Evolutionary conservation across 2,113 vertebrate genomes (phyloP).

Genomic region (Tenebrosternarchus preto): DNA sequence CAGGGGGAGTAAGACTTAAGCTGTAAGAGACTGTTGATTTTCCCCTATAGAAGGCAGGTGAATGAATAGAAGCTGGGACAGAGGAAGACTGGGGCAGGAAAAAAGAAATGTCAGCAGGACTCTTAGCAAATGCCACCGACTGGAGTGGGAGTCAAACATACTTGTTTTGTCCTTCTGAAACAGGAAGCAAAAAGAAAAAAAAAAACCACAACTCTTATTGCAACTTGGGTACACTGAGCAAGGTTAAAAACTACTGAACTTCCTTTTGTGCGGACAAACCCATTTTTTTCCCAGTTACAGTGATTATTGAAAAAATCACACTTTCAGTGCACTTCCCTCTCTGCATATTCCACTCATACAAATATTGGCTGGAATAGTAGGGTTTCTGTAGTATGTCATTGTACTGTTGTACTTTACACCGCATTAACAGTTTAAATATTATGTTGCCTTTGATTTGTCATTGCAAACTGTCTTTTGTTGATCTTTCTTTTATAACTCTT

Average conservation of each 20-base stretch:
- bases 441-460: no score
- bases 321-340: not conserved
- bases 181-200: not conserved
- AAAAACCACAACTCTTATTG: not conserved
- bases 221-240: slow-evolving; percentile 4
- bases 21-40: slow-evolving; percentile 29
- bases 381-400: no score
- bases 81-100: slow-evolving; percentile 37
- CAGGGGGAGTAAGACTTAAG: not conserved
- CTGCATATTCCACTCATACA: not conserved
- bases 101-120: slow-evolving; percentile 49
- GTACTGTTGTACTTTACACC: no score
- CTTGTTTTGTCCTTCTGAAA: slow-evolving; percentile 44
- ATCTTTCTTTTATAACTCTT: no score
- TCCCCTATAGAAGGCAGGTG: slow-evolving; percentile 36
- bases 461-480: no score
- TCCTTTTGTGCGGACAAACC: not conserved
- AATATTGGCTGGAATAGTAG: no score
- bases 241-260: slow-evolving; percentile 6
- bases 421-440: no score
- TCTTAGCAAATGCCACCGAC: slow-evolving; percentile 55
- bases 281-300: not conserved
- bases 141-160: slow-evolving; percentile 45
- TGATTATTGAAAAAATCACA: not conserved
- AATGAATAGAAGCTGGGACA: slow-evolving; percentile 36